phyloP scores from a whole-genome alignment of 2,888 invertebrate genomes.

The Zygogramma bicolorata region DNA sequence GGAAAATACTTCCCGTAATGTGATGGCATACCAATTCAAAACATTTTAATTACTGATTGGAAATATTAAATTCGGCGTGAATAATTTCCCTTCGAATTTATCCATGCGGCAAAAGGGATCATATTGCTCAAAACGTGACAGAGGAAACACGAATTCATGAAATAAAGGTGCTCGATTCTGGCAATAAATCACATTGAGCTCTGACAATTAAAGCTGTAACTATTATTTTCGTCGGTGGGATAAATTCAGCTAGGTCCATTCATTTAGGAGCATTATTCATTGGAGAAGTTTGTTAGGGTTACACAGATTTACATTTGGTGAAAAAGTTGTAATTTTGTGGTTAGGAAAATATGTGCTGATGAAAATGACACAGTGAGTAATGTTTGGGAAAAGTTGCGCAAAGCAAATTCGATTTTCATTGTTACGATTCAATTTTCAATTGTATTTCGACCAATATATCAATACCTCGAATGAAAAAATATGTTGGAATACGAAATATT shows the following conservation, averaged over 20 bases:
- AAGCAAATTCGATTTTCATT: too few relatives aligned
- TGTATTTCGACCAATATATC: too few relatives aligned
- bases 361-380: too few relatives aligned
- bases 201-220: constrained; percentile 31
- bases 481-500: too few relatives aligned
- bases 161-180: constrained; percentile 23
- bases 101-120: constrained; percentile 12
- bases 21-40: not conserved
- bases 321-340: not conserved
- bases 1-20: not conserved
- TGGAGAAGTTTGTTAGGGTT: not conserved
- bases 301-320: not conserved
- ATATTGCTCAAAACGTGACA: constrained; percentile 17
- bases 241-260: constrained; percentile 6
- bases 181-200: constrained; percentile 17
- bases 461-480: too few relatives aligned
- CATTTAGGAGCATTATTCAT: constrained; percentile 11
- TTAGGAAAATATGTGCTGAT: not conserved
- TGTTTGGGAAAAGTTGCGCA: too few relatives aligned
- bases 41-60: constrained; percentile 1
- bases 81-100: constrained; percentile 3
- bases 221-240: constrained; percentile 21
- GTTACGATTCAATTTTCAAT: too few relatives aligned
- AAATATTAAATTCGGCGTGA: not conserved
- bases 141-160: constrained; percentile 9